phyloP scores from a whole-genome alignment of 2,888 invertebrate species.

The Argyra leucocephala region DNA sequence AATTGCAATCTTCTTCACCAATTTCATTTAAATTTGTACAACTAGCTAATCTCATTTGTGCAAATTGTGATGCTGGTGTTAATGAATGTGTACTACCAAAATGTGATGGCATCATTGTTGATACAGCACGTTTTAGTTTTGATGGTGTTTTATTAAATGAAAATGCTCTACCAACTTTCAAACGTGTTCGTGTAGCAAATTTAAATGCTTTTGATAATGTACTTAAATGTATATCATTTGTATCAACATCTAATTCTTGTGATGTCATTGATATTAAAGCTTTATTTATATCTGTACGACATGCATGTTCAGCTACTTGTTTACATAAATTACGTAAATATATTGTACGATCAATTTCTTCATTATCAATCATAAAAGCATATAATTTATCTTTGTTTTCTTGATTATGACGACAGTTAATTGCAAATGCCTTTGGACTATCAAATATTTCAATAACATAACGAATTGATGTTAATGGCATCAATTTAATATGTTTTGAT shows the following conservation, averaged over 20 bases:
- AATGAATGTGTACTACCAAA: conserved; percentile 76
- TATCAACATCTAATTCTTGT: conserved; percentile 77
- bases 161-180: conserved; percentile 86
- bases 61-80: conserved; percentile 72
- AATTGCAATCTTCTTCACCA: conserved; percentile 47
- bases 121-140: conserved; percentile 85
- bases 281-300: conserved; percentile 72
- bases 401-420: conserved; percentile 77
- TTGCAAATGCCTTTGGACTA: conserved; percentile 81
- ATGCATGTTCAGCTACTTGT: conserved; percentile 85
- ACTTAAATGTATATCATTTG: conserved; percentile 75
- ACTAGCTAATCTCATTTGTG: conserved; percentile 76
- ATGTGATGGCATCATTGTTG: conserved; percentile 86
- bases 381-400: conserved; percentile 79
- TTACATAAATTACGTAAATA: conserved; percentile 77
- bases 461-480: conserved; percentile 81
- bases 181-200: conserved; percentile 71
- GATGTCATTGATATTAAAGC: conserved; percentile 38
- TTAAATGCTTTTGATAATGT: conserved; percentile 86
- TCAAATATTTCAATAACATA: conserved; percentile 83
- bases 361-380: conserved; percentile 77
- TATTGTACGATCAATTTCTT: conserved; percentile 68
- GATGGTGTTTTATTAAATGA: conserved; percentile 94
- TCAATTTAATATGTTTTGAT: conserved; percentile 82
- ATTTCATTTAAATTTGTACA: conserved; percentile 78